phyloP scores from a whole-genome alignment of 2,113 vertebrate species.

The Erythrolamprus reginae region DNA sequence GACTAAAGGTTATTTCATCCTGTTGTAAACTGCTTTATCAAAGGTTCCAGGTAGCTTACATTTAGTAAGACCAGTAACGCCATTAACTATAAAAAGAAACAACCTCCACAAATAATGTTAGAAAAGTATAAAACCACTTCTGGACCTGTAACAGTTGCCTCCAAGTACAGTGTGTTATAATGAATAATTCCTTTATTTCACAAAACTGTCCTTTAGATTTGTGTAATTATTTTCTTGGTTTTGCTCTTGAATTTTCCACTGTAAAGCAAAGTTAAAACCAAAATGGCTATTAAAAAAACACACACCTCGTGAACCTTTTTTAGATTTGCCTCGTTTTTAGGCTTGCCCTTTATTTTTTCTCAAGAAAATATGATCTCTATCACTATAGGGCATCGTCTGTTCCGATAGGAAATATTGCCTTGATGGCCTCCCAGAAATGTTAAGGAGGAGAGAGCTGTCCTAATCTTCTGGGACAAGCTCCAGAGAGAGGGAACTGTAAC shows the following conservation, averaged over 20 bases:
- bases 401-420: background rate
- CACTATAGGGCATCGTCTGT: background rate
- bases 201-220: background rate
- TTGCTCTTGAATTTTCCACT: background rate
- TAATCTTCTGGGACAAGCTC: background rate
- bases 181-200: background rate
- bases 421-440: background rate
- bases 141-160: background rate
- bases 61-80: background rate
- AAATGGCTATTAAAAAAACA: background rate
- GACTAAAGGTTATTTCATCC: background rate
- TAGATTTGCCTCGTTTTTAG: background rate
- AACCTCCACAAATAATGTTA: background rate
- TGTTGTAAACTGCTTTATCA: background rate
- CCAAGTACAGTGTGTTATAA: background rate
- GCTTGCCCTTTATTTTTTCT: background rate
- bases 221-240: background rate
- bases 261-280: background rate
- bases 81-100: background rate
- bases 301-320: background rate
- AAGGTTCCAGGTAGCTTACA: background rate
- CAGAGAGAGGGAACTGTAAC: background rate
- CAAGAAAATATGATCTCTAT: background rate
- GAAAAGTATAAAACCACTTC: background rate
- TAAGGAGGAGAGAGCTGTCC: background rate